Base-by-base conservation (phyloP, 2,113 vertebrate species). In the Montifringilla adamsi region DNA sequence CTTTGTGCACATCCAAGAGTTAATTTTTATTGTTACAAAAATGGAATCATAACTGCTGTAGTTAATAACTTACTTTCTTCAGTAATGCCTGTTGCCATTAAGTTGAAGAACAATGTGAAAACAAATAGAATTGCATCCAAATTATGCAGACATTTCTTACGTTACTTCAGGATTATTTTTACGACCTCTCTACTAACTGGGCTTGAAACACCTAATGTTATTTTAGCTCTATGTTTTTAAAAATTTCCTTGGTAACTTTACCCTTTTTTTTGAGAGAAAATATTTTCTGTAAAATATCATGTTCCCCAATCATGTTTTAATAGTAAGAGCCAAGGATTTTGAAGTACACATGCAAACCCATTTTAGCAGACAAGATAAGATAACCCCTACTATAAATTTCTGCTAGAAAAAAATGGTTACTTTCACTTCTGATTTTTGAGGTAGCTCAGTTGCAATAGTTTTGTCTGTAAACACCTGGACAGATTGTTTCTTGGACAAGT, bases 181-280 rank as follows among this genome's bases (percentile, higher is more conserved):
- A 49, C 83, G 81, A 78, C 37, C 62, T 78, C 14, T 90, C 18
- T 60, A 26, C 62, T 58, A 87, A 89, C 47, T 92, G 66, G 37
- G 17, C 87, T 33, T 94, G 85, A 69, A 92, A 95, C 70, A 89
- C 87, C 49, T 89, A 90, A 66, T 7, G 7, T 62, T 91, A 75
- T 85, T 95, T 95, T 94, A 92, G 86, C 62, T 52, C 49, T 68
- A 82, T 81, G n/a, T 92, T 95, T 90, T 17, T 92, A 95, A 22
- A 79, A 95, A 16, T 28, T 72, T 83, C 21, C 30, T 80, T 90
- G 72, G 39, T 60, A 55, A 21, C 80, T 66, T 35, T 30, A 53
- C 23, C 80, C 39, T 69, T 1, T 70, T 77, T 89, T 79, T 35
- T 62, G 26, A 44, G 10, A 2, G 50, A 64, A 89, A 76, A 79